Evolutionary conservation across 2,888 invertebrate genomes (phyloP).

Genomic region (Amblyteles armatorius): DNA sequence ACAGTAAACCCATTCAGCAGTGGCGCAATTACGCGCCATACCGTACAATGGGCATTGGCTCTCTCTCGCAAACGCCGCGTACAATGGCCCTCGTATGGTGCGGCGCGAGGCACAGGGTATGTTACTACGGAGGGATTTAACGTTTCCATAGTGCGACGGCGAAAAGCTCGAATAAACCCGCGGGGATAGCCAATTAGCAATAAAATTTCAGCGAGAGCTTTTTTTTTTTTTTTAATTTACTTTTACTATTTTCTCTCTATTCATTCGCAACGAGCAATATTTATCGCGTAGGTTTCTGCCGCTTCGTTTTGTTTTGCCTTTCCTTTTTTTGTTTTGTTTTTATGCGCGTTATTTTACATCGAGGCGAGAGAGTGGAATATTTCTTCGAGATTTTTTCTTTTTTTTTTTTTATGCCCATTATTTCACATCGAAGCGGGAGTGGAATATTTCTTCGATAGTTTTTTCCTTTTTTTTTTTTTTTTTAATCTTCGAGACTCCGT

Average conservation of each 20-base stretch:
- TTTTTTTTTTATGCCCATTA: constrained; percentile 3
- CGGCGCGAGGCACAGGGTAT: constrained; percentile 42
- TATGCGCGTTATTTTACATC: constrained; percentile 27
- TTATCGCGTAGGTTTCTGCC: constrained; percentile 44
- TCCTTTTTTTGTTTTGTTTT: constrained; percentile 14
- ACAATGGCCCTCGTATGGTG: constrained; percentile 56
- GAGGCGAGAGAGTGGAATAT: constrained; percentile 19
- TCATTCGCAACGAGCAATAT: constrained; percentile 54
- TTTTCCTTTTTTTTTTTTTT: constrained; percentile 28
- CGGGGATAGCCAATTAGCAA: constrained; percentile 71
- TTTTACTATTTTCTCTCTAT: constrained; percentile 52
- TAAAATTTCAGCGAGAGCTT: constrained; percentile 65
- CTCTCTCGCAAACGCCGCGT: constrained; percentile 49
- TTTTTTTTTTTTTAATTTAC: constrained; percentile 53
- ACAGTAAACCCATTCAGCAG: constrained; percentile 63
- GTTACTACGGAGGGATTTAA: constrained; percentile 46
- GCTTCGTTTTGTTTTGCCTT: constrained; percentile 4
- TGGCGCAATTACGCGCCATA: constrained; percentile 69
- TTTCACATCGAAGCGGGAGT: constrained; percentile 28
- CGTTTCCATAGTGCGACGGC: constrained; percentile 54
- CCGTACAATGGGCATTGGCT: constrained; percentile 59
- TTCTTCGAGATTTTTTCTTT: constrained; percentile 26
- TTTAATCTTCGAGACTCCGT: constrained; percentile 29
- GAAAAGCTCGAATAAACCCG: constrained; percentile 58
- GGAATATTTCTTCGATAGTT: constrained; percentile 35